Base-by-base conservation (phyloP, 1,140 invertebrate species). In the Tetramorium alpestre region DNA sequence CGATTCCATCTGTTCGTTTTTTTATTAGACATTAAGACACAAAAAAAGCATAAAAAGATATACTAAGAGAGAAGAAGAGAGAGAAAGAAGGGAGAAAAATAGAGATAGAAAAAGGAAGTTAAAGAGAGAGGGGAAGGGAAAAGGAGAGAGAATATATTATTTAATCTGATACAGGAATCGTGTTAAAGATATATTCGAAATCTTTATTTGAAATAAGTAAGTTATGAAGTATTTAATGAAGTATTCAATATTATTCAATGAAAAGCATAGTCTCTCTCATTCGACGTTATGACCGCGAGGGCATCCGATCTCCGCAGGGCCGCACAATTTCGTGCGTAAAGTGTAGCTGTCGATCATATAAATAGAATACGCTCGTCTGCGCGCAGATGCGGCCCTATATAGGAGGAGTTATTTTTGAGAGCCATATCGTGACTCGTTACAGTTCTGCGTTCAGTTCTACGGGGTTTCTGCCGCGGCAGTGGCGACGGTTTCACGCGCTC, bases 361-460 rank as follows among this genome's bases (percentile, higher is more conserved):
- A 95, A 95, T 95, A 95, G 94, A 91, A 64, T 44, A 16, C 80
- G 22, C 73, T 62, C 80, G 78, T 85, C 69, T 87, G 76, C 73
- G 56, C 38, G 33, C 25, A 67, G 86, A 92, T 94, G 90, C 94
- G 94, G 92, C 93, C 94, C 94, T 94, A 94, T 88, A 87, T 91
- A 73, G 62, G 82, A 76, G 69, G 86, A 91, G 93, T 91, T 94
- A 94, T 94, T 94, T 94, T 94, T 87, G 91, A 93, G 89, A 88
- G 86, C 82, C 92, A 89, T 92, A 91, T 84, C 90, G 67, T 89
- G 73, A 93, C 89, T 94, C 89, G 91, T 93, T 93, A 93, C 93
- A 92, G 90, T 93, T 91, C 92, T 91, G 88, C 65, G 87, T 84
- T 92, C 91, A 92, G 93, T 93, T 92, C 77, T 88, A 82, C 91